phyloP scores from a whole-genome alignment of 2,888 invertebrate genomes.

The Romanomermis culicivorax region DNA sequence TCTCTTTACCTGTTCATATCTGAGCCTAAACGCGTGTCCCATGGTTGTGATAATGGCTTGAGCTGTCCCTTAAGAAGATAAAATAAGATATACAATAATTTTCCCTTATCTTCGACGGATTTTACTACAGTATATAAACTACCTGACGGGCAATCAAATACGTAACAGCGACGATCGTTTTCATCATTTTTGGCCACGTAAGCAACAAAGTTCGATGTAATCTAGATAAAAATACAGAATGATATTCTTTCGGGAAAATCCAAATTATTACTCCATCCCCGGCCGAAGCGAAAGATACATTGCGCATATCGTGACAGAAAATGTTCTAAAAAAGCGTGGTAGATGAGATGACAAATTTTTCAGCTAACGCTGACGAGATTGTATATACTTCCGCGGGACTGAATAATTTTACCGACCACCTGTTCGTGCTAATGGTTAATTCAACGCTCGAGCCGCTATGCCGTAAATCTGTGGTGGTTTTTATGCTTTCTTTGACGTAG shows the following conservation, averaged over 20 bases:
- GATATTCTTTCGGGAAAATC: no score
- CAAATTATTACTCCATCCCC: conserved; percentile 52
- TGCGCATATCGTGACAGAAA: conserved; percentile 90
- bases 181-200: conserved; percentile 82
- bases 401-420: conserved; percentile 56
- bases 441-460: conserved; percentile 76
- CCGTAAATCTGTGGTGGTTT: conserved; percentile 55
- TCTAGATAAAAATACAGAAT: no score
- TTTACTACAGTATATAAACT: no score
- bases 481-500: not conserved
- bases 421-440: conserved; percentile 70
- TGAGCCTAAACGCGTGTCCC: conserved; percentile 83
- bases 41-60: conserved; percentile 91
- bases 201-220: conserved; percentile 84
- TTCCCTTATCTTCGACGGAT: no score
- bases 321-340: conserved; percentile 41
- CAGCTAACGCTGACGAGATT: no score
- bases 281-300: conserved; percentile 90
- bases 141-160: conserved; percentile 59
- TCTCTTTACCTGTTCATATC: conserved; percentile 37
- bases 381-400: conserved; percentile 45
- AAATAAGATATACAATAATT: no score
- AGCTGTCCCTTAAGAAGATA: no score
- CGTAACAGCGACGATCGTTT: conserved; percentile 63
- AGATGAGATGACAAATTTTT: conserved; percentile 7